Evolutionary conservation across 2,797 vertebrate genomes (phyloP).

Genomic region (Acrocephalus scirpaceus): DNA sequence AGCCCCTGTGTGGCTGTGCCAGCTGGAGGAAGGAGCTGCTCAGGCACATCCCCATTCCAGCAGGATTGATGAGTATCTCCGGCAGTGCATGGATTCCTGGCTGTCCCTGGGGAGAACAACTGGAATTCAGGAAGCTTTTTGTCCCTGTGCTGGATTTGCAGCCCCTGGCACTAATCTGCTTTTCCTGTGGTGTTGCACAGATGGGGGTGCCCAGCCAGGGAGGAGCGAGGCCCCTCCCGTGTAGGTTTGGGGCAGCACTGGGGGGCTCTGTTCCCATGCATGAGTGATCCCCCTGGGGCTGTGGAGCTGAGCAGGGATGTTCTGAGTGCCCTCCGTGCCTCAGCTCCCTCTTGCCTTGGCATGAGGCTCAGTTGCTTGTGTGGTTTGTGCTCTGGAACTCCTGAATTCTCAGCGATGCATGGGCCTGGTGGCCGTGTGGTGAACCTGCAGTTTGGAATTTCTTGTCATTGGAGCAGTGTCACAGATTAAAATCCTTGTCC

Average conservation of each 20-base stretch:
- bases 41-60: background rate
- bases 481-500: background rate
- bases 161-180: background rate
- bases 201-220: background rate
- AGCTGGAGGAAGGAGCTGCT: background rate
- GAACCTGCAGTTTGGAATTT: background rate
- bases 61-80: background rate
- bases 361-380: constrained; percentile 15
- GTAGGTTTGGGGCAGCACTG: constrained; percentile 14
- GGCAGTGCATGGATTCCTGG: background rate
- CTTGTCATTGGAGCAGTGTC: background rate
- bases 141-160: background rate
- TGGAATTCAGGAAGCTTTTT: background rate
- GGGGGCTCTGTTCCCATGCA: background rate
- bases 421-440: background rate
- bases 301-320: background rate
- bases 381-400: constrained; percentile 12
- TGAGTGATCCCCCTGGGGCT: background rate
- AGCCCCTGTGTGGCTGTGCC: background rate
- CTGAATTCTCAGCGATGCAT: background rate
- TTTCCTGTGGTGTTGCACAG: background rate
- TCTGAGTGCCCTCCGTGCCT: background rate
- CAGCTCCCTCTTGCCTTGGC: background rate
- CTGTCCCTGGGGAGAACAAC: background rate
- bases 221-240: background rate